Base-by-base conservation (phyloP, 2,113 vertebrate species). In the Cephalopterus ornatus region DNA sequence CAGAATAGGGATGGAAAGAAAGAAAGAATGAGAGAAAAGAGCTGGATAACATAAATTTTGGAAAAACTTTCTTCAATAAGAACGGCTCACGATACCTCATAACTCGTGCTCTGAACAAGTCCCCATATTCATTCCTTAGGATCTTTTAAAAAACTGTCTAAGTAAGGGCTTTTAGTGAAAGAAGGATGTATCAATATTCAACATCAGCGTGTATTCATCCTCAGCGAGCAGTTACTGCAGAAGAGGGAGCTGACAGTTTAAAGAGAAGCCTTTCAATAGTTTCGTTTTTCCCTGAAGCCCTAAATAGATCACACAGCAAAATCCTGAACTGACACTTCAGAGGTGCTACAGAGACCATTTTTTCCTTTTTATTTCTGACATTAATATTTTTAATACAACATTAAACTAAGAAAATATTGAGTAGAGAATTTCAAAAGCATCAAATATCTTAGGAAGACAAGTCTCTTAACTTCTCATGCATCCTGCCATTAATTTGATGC, bases 231-330 rank as follows among this genome's bases (percentile, higher is more conserved):
- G 87, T 70, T 74, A 75, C 74, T 74, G 65, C 88, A 58, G n/a
- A 88, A 49, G 71, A 94, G 75, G 76, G 70, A 93, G 59, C 82
- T 91, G 95, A 59, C 78, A 93, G 79, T 85, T 92, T 92, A 80
- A 92, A 97, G 79, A 84, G 89, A 92, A 92, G 72, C 21, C 59
- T 92, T 95, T 91, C 93, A 89, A 89, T 74, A 75, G 68, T 52
- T 91, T 74, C 65, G 58, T 84, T 91, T 95, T 65, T 8, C 91
- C 91, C 88, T 5, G 59, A 92, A 92, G 93, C 79, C 86, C 72
- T 86, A 90, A 78, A 88, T 88, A 91, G 90, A 96, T 95, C 95
- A 95, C 88, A 96, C 72, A 74, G 85, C 85, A 94, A 96, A 96
- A 96, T 81, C 82, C 92, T 67, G 59, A 85, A 68, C 85, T 89